These are phyloP conservation scores for Rhopalosiphum padi DNA, from an alignment of 1,140 invertebrate genomes.

Conservation along the genomic window DNA sequence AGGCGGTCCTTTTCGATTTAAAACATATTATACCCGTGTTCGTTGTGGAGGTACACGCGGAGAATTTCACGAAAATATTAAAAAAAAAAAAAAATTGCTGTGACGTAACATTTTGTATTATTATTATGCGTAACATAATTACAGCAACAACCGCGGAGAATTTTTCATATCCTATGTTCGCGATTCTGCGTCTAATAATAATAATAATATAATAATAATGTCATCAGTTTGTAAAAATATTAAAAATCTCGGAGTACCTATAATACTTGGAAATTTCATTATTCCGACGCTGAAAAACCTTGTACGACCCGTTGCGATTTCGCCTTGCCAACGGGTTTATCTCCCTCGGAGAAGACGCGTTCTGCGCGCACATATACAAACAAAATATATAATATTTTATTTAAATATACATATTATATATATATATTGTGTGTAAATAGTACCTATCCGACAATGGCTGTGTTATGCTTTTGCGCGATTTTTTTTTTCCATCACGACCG, in stretches of 20 bases:
- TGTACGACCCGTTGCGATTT: conserved; percentile 20
- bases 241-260: background rate
- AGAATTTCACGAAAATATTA: no score
- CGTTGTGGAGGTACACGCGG: no score
- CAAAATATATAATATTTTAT: background rate
- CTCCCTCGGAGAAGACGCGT: background rate
- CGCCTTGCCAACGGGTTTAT: background rate
- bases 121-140: no score
- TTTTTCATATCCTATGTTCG: no score
- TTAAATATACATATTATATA: background rate
- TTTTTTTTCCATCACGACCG: background rate
- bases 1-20: no score
- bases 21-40: no score
- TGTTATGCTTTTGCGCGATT: background rate
- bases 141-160: no score
- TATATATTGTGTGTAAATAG: background rate
- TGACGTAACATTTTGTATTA: no score
- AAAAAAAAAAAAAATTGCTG: no score
- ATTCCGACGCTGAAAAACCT: background rate
- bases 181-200: background rate
- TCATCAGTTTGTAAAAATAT: background rate
- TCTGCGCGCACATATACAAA: background rate
- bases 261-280: background rate
- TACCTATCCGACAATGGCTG: background rate
- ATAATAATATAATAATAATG: background rate